These are phyloP conservation scores for Macrotis lagotis DNA, from an alignment of 2,113 vertebrate species.

Conservation along the genomic window DNA sequence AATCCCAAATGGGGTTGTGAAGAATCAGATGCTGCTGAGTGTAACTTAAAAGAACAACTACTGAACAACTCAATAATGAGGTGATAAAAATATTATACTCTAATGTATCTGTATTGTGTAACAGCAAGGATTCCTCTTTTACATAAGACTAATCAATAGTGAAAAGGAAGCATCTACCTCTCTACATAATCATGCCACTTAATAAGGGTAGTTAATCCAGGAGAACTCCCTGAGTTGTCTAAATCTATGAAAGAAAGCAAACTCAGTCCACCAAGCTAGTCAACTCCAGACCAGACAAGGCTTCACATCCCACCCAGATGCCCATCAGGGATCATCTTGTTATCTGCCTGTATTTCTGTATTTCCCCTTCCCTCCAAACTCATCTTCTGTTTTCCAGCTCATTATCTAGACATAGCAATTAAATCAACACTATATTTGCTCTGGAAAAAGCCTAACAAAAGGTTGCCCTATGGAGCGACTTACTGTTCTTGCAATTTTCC, in stretches of 20 bases:
- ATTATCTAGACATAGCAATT: not conserved
- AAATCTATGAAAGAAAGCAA: not conserved
- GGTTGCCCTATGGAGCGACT: not conserved
- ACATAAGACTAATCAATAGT: not conserved
- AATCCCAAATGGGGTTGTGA: not conserved
- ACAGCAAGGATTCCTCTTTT: not conserved
- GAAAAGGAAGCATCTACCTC: not conserved
- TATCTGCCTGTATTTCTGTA: not conserved
- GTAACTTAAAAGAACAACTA: too few species aligned
- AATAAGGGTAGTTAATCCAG: not conserved
- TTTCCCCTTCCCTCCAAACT: not conserved
- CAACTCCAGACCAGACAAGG: not conserved
- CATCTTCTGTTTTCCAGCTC: not conserved
- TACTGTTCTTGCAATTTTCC: not conserved
- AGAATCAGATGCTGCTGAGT: not conserved
- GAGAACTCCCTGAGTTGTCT: not conserved
- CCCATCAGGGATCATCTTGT: not conserved
- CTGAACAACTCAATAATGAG: not conserved
- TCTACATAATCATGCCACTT: not conserved
- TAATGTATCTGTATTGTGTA: not conserved
- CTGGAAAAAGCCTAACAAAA: not conserved
- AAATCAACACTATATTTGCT: not conserved
- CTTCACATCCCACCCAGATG: not conserved
- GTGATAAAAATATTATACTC: not conserved
- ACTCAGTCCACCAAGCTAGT: not conserved